These are phyloP conservation scores for Paratilapia polleni DNA, from an alignment of 2,113 vertebrate genomes.

Conservation along the genomic window DNA sequence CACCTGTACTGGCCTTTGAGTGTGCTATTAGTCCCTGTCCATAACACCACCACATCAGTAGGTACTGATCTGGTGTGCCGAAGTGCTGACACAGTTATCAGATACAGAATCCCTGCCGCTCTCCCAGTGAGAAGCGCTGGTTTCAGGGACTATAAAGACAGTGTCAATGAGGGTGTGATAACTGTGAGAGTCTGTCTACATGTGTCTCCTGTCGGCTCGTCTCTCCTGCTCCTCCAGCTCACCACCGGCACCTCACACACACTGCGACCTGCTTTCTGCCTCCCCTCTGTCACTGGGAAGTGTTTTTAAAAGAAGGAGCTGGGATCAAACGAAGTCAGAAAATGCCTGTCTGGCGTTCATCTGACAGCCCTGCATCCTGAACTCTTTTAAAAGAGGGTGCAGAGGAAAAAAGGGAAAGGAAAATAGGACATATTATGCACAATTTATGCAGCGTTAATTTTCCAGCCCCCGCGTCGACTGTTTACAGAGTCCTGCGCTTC, in stretches of 20 bases:
- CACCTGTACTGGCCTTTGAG: background rate
- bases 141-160: slow-evolving; percentile 61
- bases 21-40: slow-evolving; percentile 14
- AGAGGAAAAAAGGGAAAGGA: slow-evolving; percentile 66
- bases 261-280: slow-evolving; percentile 68
- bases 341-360: slow-evolving; percentile 75
- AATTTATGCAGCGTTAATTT: slow-evolving; percentile 83
- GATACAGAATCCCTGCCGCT: slow-evolving; percentile 42
- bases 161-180: slow-evolving; percentile 74
- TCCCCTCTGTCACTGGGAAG: slow-evolving; percentile 68
- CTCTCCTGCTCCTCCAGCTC: slow-evolving; percentile 54
- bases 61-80: slow-evolving; percentile 46
- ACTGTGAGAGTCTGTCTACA: slow-evolving; percentile 76
- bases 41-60: background rate
- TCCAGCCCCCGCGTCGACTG: slow-evolving; percentile 75
- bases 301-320: slow-evolving; percentile 67
- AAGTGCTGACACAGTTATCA: slow-evolving; percentile 52
- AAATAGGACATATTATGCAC: slow-evolving; percentile 79
- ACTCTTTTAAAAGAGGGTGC: slow-evolving; percentile 72
- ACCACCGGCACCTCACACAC: slow-evolving; percentile 42
- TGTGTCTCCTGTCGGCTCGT: slow-evolving; percentile 71
- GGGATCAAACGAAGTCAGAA: slow-evolving; percentile 77
- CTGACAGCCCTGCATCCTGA: slow-evolving; percentile 79
- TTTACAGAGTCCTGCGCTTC: slow-evolving; percentile 76
- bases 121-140: slow-evolving; percentile 53